Base-by-base conservation (phyloP, 2,797 vertebrate genomes). In the Myotis daubentonii region DNA sequence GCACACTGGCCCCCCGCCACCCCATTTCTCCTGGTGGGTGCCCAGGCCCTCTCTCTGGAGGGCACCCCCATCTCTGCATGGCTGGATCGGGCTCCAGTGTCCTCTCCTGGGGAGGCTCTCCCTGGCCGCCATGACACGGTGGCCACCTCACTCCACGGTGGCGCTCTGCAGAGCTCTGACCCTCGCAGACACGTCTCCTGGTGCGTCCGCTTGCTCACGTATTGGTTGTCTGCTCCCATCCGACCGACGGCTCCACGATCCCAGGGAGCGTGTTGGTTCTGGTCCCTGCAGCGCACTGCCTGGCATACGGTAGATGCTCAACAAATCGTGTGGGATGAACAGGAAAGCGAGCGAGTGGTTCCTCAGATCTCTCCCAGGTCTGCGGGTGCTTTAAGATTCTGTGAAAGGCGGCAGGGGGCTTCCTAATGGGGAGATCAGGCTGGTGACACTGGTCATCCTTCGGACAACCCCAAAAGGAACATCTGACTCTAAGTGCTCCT, bases 151-250 rank as follows among this genome's bases (percentile, higher is more conserved):
- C 28, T 9, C 17, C 1, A 0, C 62, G 15, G 1, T 8, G 6
- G 36, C 6, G 19, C 15, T 62, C 62, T 23, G 20, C 12, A 2
- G 1, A 17, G 36, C 51, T 41, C 72, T 33, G 8, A 41, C 57
- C 53, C 53, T 62, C 11, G 0, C 30, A 16, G 82, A 23, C 2
- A 3, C 0, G 0, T 0, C 88, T 65, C 47, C 17, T 19, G 19
- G 6, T 1, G 17, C 0, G 5, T 1, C 20, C 12, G 80, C 47
- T 57, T 8, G n/a, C 30, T n/a, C 3, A 0, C 5, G 30, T 15
- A 0, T 12, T 11, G 41, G 51, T 33, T 9, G 13, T 55, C 51
- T 1, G 0, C 15, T 53, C 65, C 51, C 7, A 10, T 41, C 60
- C 20, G 75, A 36, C 53, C 30, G 20, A 28, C 13, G 28, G 16